phyloP scores from a whole-genome alignment of 1,140 invertebrate species.

The Bombus consobrinus region DNA sequence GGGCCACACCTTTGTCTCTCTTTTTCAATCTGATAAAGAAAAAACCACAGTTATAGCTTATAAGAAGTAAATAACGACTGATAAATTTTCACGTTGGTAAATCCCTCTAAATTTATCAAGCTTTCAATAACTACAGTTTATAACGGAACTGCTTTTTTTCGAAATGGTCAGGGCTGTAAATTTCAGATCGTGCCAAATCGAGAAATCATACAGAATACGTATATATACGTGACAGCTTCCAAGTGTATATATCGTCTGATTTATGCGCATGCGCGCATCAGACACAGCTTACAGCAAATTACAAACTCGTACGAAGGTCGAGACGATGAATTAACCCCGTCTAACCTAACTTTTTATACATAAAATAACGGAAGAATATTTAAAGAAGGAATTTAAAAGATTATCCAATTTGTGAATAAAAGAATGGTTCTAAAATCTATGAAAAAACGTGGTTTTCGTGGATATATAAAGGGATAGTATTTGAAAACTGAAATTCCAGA shows the following conservation, averaged over 20 bases:
- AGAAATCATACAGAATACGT: background rate
- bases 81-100: conserved; percentile 22
- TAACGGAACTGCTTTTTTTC: conserved; percentile 24
- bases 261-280: conserved; percentile 2
- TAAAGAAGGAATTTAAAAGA: too few relatives aligned
- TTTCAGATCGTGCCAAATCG: conserved; percentile 46
- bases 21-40: conserved; percentile 15
- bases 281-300: conserved; percentile 30
- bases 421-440: background rate
- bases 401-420: background rate
- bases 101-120: conserved; percentile 22
- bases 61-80: conserved; percentile 32
- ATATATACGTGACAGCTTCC: background rate
- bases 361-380: background rate
- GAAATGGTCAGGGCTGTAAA: conserved; percentile 15
- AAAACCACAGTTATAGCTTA: background rate
- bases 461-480: background rate
- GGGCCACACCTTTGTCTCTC: conserved; percentile 26
- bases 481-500: conserved; percentile 38
- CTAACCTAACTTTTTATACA: background rate
- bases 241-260: conserved; percentile 12
- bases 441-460: background rate
- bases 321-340: conserved; percentile 18
- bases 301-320: conserved; percentile 8
- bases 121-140: background rate